Evolutionary conservation across 2,888 invertebrate species (phyloP), one percentile per base, ranked within the genome.

Genomic region (Drosophila antonietae): DNA sequence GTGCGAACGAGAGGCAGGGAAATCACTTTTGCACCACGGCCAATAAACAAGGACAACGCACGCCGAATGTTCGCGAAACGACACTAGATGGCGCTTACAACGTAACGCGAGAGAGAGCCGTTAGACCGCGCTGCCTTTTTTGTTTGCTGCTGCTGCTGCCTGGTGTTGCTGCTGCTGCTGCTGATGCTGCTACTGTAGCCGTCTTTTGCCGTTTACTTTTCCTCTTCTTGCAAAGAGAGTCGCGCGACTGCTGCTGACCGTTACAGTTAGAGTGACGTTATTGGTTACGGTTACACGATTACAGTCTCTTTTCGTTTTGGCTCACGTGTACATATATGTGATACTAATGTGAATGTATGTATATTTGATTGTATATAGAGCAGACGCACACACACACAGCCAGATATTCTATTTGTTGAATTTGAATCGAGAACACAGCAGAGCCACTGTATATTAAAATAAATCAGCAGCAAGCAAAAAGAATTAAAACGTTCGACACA

Each of bases 241-340:
- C 10, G 46, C 68, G 39, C 10, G 23, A 33, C 5, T 46, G 41
- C 43, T 35, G 20, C 20, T 49, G 39, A 39, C 53, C 60, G 58
- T 73, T 77, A 77, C 58, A 49, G 35, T 68, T 63, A 18, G 46
- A 49, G 18, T 69, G 61, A 73, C 58, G 76, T 67, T 73, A 35
- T 78, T 64, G 46, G 65, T 73, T 73, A 77, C 77, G 58, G 58
- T 73, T 69, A 73, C 66, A 73, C 73, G 73, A 65, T 70, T 56
- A 56, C 58, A 74, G 53, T 63, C 66, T 55, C 65, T 55, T 43
- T 47, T 47, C 28, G 44, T n/a, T 63, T 46, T 49, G 39, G 37
- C 55, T 62, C 31, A 44, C 39, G 51, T 58, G 44, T 68, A n/a
- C 44, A 64, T 58, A n/a, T 51, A 64, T 58, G 63, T 64, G 41